A percentile compares a stretch with the other conserved stretches of the same genome.
These are phyloP conservation scores for Anabacerthia variegaticeps DNA, from an alignment of 2,797 vertebrate species.

Conservation along the genomic window DNA sequence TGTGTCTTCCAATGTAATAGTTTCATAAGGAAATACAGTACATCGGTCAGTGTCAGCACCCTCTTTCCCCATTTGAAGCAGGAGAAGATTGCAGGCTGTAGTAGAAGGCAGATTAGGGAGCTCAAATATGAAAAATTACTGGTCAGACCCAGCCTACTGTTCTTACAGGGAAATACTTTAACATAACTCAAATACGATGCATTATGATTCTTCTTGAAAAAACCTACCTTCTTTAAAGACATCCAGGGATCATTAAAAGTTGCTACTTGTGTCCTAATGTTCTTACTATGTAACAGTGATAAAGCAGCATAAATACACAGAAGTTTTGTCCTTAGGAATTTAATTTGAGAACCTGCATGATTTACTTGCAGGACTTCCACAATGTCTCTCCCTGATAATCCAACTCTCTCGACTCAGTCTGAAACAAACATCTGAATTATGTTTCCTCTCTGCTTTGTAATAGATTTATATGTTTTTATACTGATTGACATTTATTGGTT, in stretches of 20 bases:
- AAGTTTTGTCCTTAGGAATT: neutral
- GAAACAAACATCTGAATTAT: neutral
- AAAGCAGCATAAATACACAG: neutral
- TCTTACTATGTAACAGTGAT: neutral
- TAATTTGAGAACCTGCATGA: neutral
- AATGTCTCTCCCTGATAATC: neutral
- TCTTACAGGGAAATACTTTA: neutral
- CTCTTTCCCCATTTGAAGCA: neutral
- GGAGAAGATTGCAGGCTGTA: neutral
- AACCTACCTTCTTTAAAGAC: neutral
- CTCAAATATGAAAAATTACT: neutral
- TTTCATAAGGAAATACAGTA: neutral
- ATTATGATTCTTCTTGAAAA: neutral
- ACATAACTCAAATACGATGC: neutral
- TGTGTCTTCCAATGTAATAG: neutral
- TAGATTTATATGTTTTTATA: neutral
- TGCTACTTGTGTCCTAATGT: neutral
- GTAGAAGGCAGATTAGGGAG: neutral
- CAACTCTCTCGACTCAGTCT: neutral
- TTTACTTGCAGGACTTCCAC: neutral
- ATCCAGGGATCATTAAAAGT: neutral
- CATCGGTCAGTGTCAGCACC: neutral
- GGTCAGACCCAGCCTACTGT: neutral
- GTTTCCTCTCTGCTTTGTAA: neutral
- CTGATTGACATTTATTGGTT: neutral